Percentiles rank a stretch among this genome's conserved stretches.
Evolutionary conservation across 2,113 vertebrate genomes (phyloP).

Genomic region (chimpanzee (Pan troglodytes)): NHGRI_mPanTro3-v2.1_pri NC_072413.2:86172001-86172500

Average conservation of each 20-base stretch:
- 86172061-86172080: no score
- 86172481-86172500: no score
- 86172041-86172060: background rate
- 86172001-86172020: fast-evolving
- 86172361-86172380: background rate
- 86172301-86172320: background rate
- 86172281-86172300: background rate
- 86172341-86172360: background rate
- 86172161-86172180: fast-evolving
- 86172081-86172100: background rate
- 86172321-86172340: background rate
- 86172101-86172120: background rate
- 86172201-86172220: background rate
- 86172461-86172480: background rate
- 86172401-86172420: background rate
- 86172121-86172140: background rate
- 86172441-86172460: background rate
- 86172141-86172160: background rate
- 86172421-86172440: background rate
- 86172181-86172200: background rate
- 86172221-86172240: background rate
- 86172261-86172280: background rate
- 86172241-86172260: background rate
- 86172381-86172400: background rate
- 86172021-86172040: background rate